phyloP scores from a whole-genome alignment of 2,113 vertebrate genomes.

The Caranx melampygus region DNA sequence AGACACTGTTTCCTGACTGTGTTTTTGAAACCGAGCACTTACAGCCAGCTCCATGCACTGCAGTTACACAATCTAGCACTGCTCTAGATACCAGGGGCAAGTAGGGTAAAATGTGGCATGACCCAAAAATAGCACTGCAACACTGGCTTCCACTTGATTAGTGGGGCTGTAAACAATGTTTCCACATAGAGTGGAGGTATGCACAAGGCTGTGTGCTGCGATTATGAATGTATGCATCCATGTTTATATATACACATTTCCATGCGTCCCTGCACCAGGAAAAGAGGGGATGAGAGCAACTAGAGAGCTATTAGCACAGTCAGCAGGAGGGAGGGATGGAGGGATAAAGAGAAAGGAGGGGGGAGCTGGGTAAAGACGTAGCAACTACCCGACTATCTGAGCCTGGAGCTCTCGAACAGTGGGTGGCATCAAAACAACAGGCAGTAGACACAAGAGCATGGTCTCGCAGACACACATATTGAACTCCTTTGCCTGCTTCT shows the following conservation, averaged over 20 bases:
- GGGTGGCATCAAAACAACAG: conserved; percentile 80
- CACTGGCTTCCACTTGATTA: conserved; percentile 61
- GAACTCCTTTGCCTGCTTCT: conserved; percentile 46
- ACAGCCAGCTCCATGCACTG: conserved; percentile 31
- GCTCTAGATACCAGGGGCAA: conserved; percentile 72
- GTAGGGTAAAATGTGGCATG: conserved; percentile 67
- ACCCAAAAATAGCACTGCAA: conserved; percentile 72
- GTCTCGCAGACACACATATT: conserved; percentile 57
- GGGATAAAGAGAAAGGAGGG: conserved; percentile 48
- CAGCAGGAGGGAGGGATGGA: conserved; percentile 59
- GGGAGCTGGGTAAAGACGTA: conserved; percentile 61
- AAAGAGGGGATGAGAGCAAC: conserved; percentile 54
- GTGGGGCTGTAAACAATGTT: conserved; percentile 60
- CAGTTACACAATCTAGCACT: conserved; percentile 61
- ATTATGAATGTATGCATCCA: conserved; percentile 41
- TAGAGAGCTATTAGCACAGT: conserved; percentile 72
- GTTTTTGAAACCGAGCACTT: conserved; percentile 40
- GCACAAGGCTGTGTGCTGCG: conserved; percentile 34
- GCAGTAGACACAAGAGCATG: conserved; percentile 59
- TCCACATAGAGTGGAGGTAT: conserved; percentile 31
- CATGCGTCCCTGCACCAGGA: conserved; percentile 53
- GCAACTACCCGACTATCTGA: conserved; percentile 54
- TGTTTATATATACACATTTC: conserved; percentile 46
- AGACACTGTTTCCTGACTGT: conserved; percentile 17
- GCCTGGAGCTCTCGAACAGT: conserved; percentile 72